Evolutionary conservation across 2,113 vertebrate genomes (phyloP), one percentile per base, ranked within the genome.

Genomic region (Bambusicola thoracicus): DNA sequence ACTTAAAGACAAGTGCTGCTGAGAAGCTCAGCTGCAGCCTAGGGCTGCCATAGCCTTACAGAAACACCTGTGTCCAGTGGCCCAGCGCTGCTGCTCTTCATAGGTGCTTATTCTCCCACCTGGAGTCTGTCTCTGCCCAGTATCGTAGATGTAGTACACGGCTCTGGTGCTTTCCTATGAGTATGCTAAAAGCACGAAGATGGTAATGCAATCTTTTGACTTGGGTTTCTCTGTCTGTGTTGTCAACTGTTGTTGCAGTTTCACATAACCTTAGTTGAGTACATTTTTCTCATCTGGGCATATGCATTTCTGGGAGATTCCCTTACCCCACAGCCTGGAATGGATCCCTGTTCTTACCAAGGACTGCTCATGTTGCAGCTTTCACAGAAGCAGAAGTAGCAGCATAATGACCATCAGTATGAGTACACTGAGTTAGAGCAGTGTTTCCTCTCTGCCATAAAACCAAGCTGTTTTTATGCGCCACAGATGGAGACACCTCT

Each of bases 401-500:
- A 30, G 41, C 40, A 3, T 34, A 68, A 44, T 72, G 90, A 90
- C 73, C 76, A 17, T 10, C 62, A 8, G 3, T 34, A 30, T 4
- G 76, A 92, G 59, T 19, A 76, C 74, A n/a, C 77, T 76, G 70
- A 79, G 55, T 59, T 66, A 49, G 48, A 36, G 5, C 78, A 77
- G 32, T 41, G 36, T 38, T 86, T 85, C 53, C 51, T 80, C 65
- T 84, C 82, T 72, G 67, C 43, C n/a, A 36, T 46, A 65, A 88
- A 77, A 82, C 19, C 77, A 88, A 74, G 87, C 89, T 95, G 82
- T 92, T 96, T 82, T 76, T 75, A 15, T 38, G 68, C 49, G 29
- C 84, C 76, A 46, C 95, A 94, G 90, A 93, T 88, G 89, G 91
- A 92, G 75, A 46, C 58, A 73, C 76, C 41, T 94, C 41, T 94